phyloP scores from a whole-genome alignment of 2,113 vertebrate species.

The Salminus brasiliensis region DNA sequence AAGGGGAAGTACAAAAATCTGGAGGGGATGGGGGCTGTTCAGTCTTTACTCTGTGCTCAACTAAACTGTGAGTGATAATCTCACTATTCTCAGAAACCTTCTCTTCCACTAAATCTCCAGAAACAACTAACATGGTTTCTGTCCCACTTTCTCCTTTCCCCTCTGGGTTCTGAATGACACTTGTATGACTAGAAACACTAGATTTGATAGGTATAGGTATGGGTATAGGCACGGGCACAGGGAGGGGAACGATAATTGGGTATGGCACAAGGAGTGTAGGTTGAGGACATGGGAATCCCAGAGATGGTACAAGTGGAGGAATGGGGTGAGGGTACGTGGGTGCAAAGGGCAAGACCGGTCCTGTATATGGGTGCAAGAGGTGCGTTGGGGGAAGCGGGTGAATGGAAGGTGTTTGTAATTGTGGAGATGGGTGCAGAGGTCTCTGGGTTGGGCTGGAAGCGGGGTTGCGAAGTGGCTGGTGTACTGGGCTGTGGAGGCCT shows the following conservation, averaged over 20 bases:
- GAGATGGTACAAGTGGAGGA: slow-evolving; percentile 88
- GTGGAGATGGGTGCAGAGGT: slow-evolving; percentile 86
- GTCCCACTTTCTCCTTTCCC: background rate
- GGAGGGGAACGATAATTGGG: slow-evolving; percentile 92
- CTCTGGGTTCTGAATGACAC: slow-evolving; percentile 79
- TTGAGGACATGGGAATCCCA: slow-evolving; percentile 90
- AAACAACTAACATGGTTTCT: background rate
- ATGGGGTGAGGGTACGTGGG: slow-evolving; percentile 88
- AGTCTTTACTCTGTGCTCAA: slow-evolving; percentile 10
- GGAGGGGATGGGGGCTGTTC: slow-evolving; percentile 58
- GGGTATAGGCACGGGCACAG: slow-evolving; percentile 93
- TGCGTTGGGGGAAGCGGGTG: slow-evolving; percentile 87
- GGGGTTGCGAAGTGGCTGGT: slow-evolving; percentile 81
- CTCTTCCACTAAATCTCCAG: slow-evolving; percentile 6
- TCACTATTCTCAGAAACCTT: slow-evolving; percentile 1
- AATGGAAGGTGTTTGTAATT: slow-evolving; percentile 83
- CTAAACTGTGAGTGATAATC: background rate
- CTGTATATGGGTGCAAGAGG: slow-evolving; percentile 77
- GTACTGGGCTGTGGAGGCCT: slow-evolving; percentile 87
- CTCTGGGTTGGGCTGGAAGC: slow-evolving; percentile 92
- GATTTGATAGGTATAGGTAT: slow-evolving; percentile 86
- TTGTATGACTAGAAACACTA: slow-evolving; percentile 83
- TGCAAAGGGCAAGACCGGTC: slow-evolving; percentile 86
- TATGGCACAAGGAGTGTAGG: slow-evolving; percentile 93
- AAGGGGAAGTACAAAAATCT: slow-evolving; percentile 5